Evolutionary conservation across 1,140 invertebrate species (phyloP).

Genomic region (Hydropsyche tenuis): DNA sequence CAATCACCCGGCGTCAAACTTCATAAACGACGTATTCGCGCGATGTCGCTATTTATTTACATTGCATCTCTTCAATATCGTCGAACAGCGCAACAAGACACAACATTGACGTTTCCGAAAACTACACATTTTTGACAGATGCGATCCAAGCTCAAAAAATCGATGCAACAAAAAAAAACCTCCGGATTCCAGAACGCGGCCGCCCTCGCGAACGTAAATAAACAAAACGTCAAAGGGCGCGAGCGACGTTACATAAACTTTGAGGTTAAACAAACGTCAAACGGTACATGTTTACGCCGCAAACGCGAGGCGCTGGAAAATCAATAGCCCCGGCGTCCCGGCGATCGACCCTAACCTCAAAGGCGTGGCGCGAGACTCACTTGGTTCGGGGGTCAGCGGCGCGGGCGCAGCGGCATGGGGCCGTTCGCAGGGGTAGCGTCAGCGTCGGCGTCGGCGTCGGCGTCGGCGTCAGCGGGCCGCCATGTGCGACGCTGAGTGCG

Average conservation of each 20-base stretch:
- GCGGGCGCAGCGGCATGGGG: background rate
- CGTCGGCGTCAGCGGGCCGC: background rate
- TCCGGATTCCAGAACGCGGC: too few species aligned
- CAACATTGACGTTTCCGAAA: too few species aligned
- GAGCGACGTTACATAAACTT: too few species aligned
- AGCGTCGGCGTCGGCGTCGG: background rate
- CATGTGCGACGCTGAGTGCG: background rate
- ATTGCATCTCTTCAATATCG: background rate
- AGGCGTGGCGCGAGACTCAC: background rate
- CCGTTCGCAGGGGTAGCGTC: too few species aligned
- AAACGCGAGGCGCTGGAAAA: background rate
- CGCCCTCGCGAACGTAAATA: too few species aligned
- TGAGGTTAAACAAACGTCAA: too few species aligned
- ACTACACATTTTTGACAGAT: background rate
- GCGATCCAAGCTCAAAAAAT: background rate
- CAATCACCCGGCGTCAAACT: background rate
- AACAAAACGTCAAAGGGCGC: too few species aligned
- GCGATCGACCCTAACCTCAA: slow-evolving; percentile 17
- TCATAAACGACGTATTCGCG: background rate
- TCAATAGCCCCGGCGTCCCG: slow-evolving; percentile 24
- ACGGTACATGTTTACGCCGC: too few species aligned
- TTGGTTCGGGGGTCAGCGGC: background rate
- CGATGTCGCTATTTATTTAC: background rate
- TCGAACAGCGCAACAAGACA: too few species aligned
- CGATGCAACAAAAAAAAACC: too few species aligned